phyloP scores from a whole-genome alignment of 1,140 invertebrate genomes.

The Drosophila nigromelanica region DNA sequence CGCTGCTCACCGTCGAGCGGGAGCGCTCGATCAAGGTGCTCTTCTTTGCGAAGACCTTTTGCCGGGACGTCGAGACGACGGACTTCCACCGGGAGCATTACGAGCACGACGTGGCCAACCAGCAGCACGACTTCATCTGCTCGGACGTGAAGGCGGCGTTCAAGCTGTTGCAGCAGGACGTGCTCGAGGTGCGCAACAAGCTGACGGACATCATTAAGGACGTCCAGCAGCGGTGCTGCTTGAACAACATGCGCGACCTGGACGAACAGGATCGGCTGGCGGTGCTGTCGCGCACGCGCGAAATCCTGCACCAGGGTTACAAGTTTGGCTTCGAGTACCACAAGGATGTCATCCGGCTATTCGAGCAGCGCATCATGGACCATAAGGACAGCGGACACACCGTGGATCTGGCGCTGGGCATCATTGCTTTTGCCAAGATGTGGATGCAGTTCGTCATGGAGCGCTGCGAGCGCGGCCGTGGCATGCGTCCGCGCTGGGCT shows the following conservation, averaged over 20 bases:
- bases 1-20: constrained; percentile 90
- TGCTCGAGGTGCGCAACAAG: constrained; percentile 87
- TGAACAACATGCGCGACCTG: constrained; percentile 81
- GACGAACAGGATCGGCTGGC: constrained; percentile 86
- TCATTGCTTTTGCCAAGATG: constrained; percentile 91
- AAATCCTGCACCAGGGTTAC: constrained; percentile 93
- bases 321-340: constrained; percentile 96
- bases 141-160: constrained; percentile 86
- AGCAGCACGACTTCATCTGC: constrained; percentile 84
- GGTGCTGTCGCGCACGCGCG: constrained; percentile 87
- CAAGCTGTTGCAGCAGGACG: constrained; percentile 87
- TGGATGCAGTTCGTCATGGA: constrained; percentile 95
- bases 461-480: constrained; percentile 92
- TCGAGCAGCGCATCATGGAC: constrained; percentile 79
- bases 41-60: constrained; percentile 91
- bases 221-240: constrained; percentile 87
- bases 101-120: constrained; percentile 73
- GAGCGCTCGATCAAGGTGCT: constrained; percentile 91
- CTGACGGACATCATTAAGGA: constrained; percentile 87
- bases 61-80: constrained; percentile 87
- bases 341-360: constrained; percentile 90
- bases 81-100: constrained; percentile 84
- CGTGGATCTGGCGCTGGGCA: constrained; percentile 80
- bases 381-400: constrained; percentile 72
- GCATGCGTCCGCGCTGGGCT: constrained; percentile 92